Percentiles rank a stretch among this genome's conserved stretches.
phyloP scores from a whole-genome alignment of 2,113 vertebrate genomes.

The Nesogale talazaci region DNA sequence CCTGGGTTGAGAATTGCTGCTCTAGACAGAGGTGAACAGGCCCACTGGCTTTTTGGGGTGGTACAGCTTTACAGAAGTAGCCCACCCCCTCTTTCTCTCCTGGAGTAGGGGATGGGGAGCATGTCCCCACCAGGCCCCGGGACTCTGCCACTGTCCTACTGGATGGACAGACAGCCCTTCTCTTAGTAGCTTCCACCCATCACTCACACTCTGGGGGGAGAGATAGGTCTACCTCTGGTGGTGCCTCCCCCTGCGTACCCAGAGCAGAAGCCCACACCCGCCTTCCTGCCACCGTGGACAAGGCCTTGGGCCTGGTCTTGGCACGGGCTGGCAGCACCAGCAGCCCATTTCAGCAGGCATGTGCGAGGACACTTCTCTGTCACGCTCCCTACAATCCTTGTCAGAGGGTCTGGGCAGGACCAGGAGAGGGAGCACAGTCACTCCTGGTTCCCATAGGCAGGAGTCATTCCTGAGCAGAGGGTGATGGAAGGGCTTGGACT shows the following conservation, averaged over 20 bases:
- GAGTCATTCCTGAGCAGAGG: not conserved
- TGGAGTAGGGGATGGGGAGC: not conserved
- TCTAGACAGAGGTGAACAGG: not conserved
- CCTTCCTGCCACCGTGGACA: not conserved
- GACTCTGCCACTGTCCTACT: not conserved
- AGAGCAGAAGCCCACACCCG: rapidly evolving
- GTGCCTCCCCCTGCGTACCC: not conserved
- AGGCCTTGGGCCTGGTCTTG: not conserved
- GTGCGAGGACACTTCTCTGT: not conserved
- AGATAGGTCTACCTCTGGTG: not conserved
- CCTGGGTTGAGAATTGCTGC: too few species aligned
- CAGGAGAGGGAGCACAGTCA: not conserved
- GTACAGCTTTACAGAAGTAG: not conserved
- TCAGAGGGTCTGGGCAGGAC: not conserved
- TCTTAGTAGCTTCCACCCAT: not conserved
- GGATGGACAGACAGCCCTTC: not conserved
- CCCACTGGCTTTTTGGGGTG: not conserved
- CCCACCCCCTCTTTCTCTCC: not conserved
- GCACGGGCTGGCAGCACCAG: rapidly evolving
- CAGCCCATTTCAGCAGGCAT: rapidly evolving
- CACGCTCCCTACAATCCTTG: not conserved
- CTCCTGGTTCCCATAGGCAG: not conserved
- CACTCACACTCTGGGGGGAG: not conserved
- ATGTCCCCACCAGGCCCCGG: not conserved
- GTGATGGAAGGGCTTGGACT: not conserved